Percentiles rank a stretch among this genome's conserved stretches.
phyloP scores from a whole-genome alignment of 2,113 vertebrate species.

The Elaphurus davidianus region DNA sequence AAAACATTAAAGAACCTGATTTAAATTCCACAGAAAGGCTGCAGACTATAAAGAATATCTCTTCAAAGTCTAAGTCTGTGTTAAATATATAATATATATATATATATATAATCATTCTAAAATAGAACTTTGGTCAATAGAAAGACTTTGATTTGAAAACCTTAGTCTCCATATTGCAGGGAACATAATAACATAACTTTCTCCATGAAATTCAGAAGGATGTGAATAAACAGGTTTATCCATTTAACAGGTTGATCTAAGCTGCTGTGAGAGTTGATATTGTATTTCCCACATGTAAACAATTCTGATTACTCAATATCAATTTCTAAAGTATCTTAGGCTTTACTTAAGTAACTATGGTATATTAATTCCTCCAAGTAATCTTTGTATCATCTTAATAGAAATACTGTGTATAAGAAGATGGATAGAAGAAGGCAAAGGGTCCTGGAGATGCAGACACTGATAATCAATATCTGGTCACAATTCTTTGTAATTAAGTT shows the following conservation, averaged over 20 bases:
- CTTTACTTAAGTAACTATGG: not conserved
- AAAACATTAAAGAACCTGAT: not conserved
- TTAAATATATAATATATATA: not conserved
- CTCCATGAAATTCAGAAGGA: not conserved
- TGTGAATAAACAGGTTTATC: not conserved
- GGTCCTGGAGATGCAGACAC: not conserved
- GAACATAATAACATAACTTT: not conserved
- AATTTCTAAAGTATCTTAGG: not conserved
- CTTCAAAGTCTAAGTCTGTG: not conserved
- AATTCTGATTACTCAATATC: not conserved
- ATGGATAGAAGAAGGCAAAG: not conserved
- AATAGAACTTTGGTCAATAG: not conserved
- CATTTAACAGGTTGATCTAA: not conserved
- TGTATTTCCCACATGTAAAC: not conserved
- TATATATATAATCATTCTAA: not conserved
- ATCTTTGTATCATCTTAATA: not conserved
- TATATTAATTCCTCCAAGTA: not conserved
- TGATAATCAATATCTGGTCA: not conserved
- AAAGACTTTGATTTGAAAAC: not conserved
- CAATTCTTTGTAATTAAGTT: not conserved
- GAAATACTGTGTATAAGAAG: not conserved
- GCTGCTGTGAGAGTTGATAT: not conserved
- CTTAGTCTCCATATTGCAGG: not conserved
- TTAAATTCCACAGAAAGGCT: not conserved
- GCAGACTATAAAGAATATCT: not conserved